Evolutionary conservation across 2,888 invertebrate species (phyloP), one percentile per base, ranked within the genome.

Genomic region (Bimastos eiseni): DNA sequence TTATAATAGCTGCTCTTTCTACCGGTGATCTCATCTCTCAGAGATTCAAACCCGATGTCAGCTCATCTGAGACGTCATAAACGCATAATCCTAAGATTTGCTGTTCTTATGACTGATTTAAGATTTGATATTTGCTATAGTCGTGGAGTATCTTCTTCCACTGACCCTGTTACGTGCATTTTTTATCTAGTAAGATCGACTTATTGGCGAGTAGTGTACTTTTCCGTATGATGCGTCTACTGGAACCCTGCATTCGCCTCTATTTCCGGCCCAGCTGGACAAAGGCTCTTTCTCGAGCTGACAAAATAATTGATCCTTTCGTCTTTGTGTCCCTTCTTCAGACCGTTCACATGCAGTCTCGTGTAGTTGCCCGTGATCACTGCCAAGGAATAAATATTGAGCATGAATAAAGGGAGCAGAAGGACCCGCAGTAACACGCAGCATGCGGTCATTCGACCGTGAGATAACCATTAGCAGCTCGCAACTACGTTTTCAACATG

Each of bases 251-350:
- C 11, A 21, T 49, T 49, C 49, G 49, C 21, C 49, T 49, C 49
- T 6, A 24, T 49, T 21, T 49, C n/a, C 70, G n/a, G 8, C 30
- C n/a, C 70, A 70, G 30, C 11, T 6, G 70, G 70, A 70, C 70
- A 70, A 70, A 70, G 70, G 11, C 41, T 41, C 11, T n/a, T n/a
- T 70, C n/a, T 70, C n/a, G 0, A 11, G 70, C 70, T 70, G 70
- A n/a, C 70, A 70, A 11, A 6, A 70, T 70, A n/a, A 70, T 70
- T 70, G n/a, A 70, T 70, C 70, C 30, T 70, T 91, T 86, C 89
- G 83, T 89, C 83, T 91, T 90, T 89, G 88, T 91, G 91, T 83
- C 86, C 90, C 90, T 91, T 86, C 90, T 90, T 90, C 37, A 19
- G 17, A 34, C 33, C 84, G 90, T 90, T 33, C 84, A 37, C n/a